Evolutionary conservation across 2,113 vertebrate species (phyloP), one percentile per base, ranked within the genome.

Genomic region (Myotis lucifugus): DNA sequence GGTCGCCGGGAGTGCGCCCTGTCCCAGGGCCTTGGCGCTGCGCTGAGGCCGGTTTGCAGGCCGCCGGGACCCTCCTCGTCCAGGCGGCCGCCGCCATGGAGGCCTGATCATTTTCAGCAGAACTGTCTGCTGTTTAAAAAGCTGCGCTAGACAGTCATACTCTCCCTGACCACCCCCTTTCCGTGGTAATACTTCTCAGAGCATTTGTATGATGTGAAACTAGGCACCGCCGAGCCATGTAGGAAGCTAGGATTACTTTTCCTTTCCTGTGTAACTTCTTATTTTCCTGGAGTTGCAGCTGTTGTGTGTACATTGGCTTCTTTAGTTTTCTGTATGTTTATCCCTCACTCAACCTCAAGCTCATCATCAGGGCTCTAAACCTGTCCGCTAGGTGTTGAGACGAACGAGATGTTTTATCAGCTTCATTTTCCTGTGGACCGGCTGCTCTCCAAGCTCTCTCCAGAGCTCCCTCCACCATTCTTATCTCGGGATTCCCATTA

Each of bases 201-300:
- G 77, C 29, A 54, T 13, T 37, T 87, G 14, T 66, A 5, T 54
- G 15, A 42, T 61, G 32, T 48, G 5, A 70, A 56, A 66, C 18
- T 42, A 42, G 29, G 76, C 18, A 34, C n/a, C 48, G 6, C 46
- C 94, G 78, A 91, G 52, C 89, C 27, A 25, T n/a, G 5, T 21
- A 48, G 79, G 23, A 93, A 89, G 32, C 70, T 82, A 3, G 48
- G 32, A 52, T 59, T 56, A n/a, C 25, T 87, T 15, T 77, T 93
- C 21, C n/a, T 90, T 79, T 79, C 56, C 52, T 72, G 23, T 13
- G 25, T 78, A 86, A 88, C 88, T 69, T 94, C 88, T 46, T 61
- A 77, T 32, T 94, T 87, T 79, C 56, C 40, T 85, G 48, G 25
- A 78, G 34, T 94, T n/a, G 48, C 2, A 87, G 42, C n/a, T 42